Percentiles rank a stretch among this genome's conserved stretches.
Conservation (phyloP, 2,888 invertebrate species). For the Hybos culiciformis region DNA sequence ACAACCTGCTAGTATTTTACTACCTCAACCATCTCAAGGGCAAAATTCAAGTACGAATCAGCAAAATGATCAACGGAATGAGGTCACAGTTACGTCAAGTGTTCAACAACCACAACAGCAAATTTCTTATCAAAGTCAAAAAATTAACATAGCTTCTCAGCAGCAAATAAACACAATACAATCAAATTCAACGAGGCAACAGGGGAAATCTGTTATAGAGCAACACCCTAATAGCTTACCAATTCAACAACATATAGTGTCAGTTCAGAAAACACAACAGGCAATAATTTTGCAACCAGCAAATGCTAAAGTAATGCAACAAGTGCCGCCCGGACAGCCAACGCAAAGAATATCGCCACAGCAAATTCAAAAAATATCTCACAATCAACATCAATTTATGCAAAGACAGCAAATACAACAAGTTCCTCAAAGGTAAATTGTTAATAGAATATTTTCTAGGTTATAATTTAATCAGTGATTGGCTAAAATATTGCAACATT, state of each 20-base stretch:
- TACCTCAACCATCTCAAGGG: constrained; percentile 31
- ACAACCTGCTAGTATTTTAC: constrained; percentile 36
- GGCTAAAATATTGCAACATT: no score
- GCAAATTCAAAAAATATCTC: constrained; percentile 23
- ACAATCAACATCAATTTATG: constrained; percentile 18
- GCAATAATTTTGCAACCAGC: constrained; percentile 20
- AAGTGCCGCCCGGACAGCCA: constrained; percentile 15
- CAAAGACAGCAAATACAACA: constrained; percentile 17
- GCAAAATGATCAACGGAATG: background rate
- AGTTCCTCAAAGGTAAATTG: constrained; percentile 16
- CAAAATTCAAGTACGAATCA: constrained; percentile 16
- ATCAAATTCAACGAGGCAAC: no score
- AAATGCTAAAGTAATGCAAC: background rate
- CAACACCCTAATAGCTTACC: constrained; percentile 19
- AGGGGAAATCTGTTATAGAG: constrained; percentile 14
- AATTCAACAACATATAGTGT: constrained; percentile 26
- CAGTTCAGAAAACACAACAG: constrained; percentile 24
- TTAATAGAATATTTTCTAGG: no score
- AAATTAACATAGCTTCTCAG: constrained; percentile 1
- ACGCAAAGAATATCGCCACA: constrained; percentile 12
- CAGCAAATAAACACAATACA: constrained; percentile 12
- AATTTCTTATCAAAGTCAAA: constrained; percentile 8
- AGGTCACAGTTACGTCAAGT: no score
- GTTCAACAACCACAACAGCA: background rate
- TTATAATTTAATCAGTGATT: no score